A percentile compares a stretch with the other conserved stretches of the same genome.
These are phyloP conservation scores for Cephalotes varians DNA, from an alignment of 2,888 invertebrate genomes.

Conservation along the genomic window DNA sequence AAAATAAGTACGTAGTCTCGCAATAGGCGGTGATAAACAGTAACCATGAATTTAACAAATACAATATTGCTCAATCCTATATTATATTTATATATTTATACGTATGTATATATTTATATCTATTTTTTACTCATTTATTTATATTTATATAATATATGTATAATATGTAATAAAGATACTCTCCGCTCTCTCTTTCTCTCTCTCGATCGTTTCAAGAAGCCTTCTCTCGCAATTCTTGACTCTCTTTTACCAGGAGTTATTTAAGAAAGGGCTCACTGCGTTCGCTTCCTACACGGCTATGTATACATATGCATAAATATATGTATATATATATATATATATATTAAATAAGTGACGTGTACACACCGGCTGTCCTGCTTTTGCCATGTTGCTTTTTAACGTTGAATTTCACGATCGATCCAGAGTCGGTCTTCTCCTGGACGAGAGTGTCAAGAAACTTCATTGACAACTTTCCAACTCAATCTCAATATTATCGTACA, in stretches of 20 bases:
- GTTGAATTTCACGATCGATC: background rate
- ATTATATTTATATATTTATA: constrained; percentile 45
- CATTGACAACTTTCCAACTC: background rate
- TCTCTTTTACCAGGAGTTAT: constrained; percentile 52
- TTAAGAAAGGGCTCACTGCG: constrained; percentile 64
- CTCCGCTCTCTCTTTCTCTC: constrained; percentile 38
- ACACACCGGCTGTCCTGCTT: background rate
- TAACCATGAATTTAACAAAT: constrained; percentile 72
- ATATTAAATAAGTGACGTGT: constrained; percentile 14
- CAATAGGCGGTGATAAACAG: constrained; percentile 70
- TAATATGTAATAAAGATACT: constrained; percentile 64
- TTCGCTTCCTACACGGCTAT: constrained; percentile 56
- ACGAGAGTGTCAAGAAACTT: background rate
- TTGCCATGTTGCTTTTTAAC: background rate
- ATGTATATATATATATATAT: constrained; percentile 35
- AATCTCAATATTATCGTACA: no score
- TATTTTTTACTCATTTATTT: constrained; percentile 48
- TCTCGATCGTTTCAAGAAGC: constrained; percentile 2
- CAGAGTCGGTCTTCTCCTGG: background rate
- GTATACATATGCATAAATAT: constrained; percentile 47
- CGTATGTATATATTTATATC: constrained; percentile 55
- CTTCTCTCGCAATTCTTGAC: constrained; percentile 14
- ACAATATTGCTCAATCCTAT: constrained; percentile 74
- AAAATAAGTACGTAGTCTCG: constrained; percentile 69
- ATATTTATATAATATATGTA: constrained; percentile 54